Percentiles rank a stretch among this genome's conserved stretches.
phyloP scores from a whole-genome alignment of 2,888 invertebrate genomes.

The Amiota mariae region DNA sequence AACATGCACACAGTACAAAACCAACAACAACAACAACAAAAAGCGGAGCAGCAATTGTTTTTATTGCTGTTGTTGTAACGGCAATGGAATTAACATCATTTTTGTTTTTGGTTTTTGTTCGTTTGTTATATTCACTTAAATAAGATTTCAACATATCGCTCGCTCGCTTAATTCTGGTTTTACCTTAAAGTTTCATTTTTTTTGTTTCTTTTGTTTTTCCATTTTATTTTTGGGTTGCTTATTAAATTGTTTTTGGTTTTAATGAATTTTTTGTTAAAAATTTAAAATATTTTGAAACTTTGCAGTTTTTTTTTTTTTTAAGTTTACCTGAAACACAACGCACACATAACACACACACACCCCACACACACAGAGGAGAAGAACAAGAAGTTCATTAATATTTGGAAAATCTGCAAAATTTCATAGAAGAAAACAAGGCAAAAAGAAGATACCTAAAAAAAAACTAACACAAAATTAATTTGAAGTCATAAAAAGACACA shows the following conservation, averaged over 20 bases:
- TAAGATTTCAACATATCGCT: conserved; percentile 15
- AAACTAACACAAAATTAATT: conserved; percentile 10
- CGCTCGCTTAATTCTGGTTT: conserved; percentile 14
- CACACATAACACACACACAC: neutral
- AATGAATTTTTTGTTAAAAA: conserved; percentile 9
- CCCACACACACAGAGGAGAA: neutral
- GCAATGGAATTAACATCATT: neutral
- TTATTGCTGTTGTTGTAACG: conserved; percentile 1
- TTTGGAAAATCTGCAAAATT: too few relatives aligned
- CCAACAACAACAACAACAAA: too few relatives aligned
- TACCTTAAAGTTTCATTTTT: conserved; percentile 1
- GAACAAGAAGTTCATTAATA: neutral
- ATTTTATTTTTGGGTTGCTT: conserved; percentile 1
- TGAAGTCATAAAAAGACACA: conserved; percentile 4
- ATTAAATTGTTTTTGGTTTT: conserved; percentile 7
- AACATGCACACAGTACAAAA: conserved; percentile 33
- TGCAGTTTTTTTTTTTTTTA: neutral
- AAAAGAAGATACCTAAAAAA: neutral
- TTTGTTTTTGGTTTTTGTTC: neutral
- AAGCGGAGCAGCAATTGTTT: conserved; percentile 7
- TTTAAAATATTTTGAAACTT: neutral
- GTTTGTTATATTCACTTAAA: neutral
- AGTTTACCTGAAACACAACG: neutral
- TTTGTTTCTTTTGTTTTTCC: neutral
- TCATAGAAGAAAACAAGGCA: neutral